These are phyloP conservation scores for Cheilosia vernalis DNA, from an alignment of 2,888 invertebrate genomes.

Conservation along the genomic window DNA sequence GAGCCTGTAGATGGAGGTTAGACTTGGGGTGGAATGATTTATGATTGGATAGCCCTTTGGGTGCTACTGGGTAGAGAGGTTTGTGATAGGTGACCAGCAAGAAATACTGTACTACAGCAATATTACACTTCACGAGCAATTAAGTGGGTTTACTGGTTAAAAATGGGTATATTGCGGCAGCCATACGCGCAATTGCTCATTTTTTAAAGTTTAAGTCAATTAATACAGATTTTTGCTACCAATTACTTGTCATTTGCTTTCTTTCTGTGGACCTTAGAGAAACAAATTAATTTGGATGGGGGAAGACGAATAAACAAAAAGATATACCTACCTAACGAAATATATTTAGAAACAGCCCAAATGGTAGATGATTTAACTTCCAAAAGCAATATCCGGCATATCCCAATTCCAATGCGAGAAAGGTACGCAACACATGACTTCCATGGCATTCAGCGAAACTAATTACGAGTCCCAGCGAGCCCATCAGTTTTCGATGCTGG, in stretches of 20 bases:
- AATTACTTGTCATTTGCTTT: background rate
- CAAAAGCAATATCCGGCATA: background rate
- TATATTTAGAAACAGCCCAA: too few relatives aligned
- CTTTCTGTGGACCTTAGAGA: too few relatives aligned
- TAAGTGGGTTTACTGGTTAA: too few relatives aligned
- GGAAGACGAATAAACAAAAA: too few relatives aligned
- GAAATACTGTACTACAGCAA: background rate
- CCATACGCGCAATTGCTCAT: background rate
- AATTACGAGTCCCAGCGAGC: constrained; percentile 50
- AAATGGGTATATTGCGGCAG: too few relatives aligned
- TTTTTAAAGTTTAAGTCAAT: background rate
- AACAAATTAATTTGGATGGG: too few relatives aligned
- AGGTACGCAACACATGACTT: background rate
- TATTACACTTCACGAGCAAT: too few relatives aligned
- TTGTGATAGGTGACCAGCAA: background rate
- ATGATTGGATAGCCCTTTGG: constrained; percentile 17
- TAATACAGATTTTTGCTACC: background rate
- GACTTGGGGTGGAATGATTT: constrained; percentile 42
- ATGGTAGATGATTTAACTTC: background rate
- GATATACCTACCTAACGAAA: too few relatives aligned
- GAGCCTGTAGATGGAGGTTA: background rate
- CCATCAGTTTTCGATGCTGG: constrained; percentile 52
- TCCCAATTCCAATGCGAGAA: background rate
- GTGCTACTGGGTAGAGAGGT: background rate
- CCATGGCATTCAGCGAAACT: constrained; percentile 22